Evolutionary conservation across 2,888 invertebrate genomes (phyloP).

Genomic region (Chymomyza procnemis): DNA sequence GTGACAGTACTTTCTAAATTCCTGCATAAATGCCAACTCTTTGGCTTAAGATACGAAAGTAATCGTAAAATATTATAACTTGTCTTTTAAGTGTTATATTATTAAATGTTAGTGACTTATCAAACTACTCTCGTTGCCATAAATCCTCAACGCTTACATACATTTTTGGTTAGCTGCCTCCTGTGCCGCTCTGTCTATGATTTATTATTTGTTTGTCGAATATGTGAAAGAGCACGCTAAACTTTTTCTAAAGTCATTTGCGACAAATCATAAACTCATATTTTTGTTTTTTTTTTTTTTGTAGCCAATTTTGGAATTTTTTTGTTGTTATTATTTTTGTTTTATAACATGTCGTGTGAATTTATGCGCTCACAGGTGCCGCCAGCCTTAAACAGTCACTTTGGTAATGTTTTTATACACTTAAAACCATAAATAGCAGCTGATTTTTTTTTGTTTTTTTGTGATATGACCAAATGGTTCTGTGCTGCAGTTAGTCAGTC

Average conservation of each 20-base stretch:
- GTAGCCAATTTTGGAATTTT: constrained; percentile 17
- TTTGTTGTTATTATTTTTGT: constrained; percentile 10
- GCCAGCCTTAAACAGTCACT: not conserved
- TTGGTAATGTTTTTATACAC: constrained; percentile 13
- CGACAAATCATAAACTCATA: constrained; percentile 66
- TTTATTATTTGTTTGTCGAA: constrained; percentile 68
- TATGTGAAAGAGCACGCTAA: constrained; percentile 28
- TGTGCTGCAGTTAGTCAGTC: not conserved
- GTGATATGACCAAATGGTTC: not conserved
- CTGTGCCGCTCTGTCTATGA: constrained; percentile 34
- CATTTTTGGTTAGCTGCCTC: not conserved
- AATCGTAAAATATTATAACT: no score
- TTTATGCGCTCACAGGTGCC: constrained; percentile 60
- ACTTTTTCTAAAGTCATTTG: constrained; percentile 67
- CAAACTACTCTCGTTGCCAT: no score
- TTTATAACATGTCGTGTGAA: constrained; percentile 25
- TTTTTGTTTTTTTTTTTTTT: constrained; percentile 31
- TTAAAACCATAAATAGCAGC: constrained; percentile 15
- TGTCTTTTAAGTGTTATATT: no score
- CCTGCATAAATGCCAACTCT: no score
- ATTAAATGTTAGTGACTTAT: no score
- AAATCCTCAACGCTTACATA: no score
- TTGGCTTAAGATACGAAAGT: no score
- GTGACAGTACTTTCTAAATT: no score
- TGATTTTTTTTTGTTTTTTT: constrained; percentile 6